Evolutionary conservation across 2,113 vertebrate species (phyloP).

Genomic region (Etheostoma spectabile): DNA sequence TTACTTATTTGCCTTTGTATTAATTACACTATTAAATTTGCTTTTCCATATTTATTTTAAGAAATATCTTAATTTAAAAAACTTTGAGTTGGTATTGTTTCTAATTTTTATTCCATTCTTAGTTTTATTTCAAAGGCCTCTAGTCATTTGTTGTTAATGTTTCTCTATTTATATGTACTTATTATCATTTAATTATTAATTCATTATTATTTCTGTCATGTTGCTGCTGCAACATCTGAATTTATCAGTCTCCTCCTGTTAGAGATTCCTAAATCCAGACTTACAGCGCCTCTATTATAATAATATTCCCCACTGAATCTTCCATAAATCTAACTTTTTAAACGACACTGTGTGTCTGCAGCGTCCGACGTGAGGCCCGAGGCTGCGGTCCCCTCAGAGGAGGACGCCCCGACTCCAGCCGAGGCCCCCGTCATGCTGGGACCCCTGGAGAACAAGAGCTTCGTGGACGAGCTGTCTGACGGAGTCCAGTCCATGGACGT

Average conservation of each 20-base stretch:
- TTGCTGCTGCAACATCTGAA: no score
- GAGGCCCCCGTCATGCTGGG: constrained; percentile 85
- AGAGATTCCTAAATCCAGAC: neutral
- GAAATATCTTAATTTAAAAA: no score
- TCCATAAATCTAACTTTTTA: neutral
- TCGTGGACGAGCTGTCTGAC: constrained; percentile 92
- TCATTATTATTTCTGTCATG: no score
- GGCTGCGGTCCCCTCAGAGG: constrained; percentile 32
- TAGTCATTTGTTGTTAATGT: no score
- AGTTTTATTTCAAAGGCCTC: no score
- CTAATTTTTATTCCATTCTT: no score
- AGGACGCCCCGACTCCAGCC: constrained; percentile 34
- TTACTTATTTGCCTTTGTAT: no score
- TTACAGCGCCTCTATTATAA: neutral
- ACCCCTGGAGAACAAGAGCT: constrained; percentile 89
- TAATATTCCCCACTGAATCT: neutral
- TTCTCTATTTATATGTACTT: neutral
- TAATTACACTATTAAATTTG: no score
- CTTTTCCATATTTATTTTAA: no score
- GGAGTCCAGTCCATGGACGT: constrained; percentile 99
- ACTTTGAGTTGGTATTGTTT: no score
- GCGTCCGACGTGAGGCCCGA: constrained; percentile 47
- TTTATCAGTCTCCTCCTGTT: no score
- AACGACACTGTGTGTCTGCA: neutral
- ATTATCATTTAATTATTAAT: no score